Conservation (phyloP, 2,797 vertebrate species). For the Sebastes paucispinis region DNA sequence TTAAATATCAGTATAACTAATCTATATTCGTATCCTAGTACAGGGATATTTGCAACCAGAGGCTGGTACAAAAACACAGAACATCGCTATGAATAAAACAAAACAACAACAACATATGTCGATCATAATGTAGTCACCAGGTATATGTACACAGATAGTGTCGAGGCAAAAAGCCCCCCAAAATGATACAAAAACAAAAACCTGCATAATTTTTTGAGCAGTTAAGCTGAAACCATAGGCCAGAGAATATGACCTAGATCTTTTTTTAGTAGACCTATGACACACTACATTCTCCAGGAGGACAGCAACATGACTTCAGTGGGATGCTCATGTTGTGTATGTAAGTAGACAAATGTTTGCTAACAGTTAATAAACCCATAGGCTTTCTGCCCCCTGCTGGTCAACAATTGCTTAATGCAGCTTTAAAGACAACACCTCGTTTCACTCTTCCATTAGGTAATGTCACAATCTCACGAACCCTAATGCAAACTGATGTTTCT, state of each 20-base stretch:
- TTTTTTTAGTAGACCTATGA: neutral
- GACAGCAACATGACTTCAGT: neutral
- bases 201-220: neutral
- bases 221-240: neutral
- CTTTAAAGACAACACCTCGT: conserved; percentile 24
- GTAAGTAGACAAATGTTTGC: neutral
- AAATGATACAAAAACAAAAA: neutral
- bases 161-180: neutral
- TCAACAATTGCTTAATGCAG: conserved; percentile 36
- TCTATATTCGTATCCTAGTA: too few species aligned
- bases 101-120: too few species aligned
- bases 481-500: conserved; percentile 5
- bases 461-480: neutral
- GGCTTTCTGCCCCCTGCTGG: conserved; percentile 17
- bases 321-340: neutral
- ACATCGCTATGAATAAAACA: too few species aligned
- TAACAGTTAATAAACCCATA: neutral
- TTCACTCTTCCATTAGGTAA: neutral
- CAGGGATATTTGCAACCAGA: too few species aligned
- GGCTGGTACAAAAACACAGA: too few species aligned
- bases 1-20: too few species aligned
- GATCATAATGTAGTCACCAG: too few species aligned
- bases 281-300: neutral
- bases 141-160: too few species aligned
- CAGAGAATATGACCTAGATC: neutral